These are phyloP conservation scores for Oostethus manadensis DNA, from an alignment of 2,113 vertebrate genomes.

Conservation along the genomic window DNA sequence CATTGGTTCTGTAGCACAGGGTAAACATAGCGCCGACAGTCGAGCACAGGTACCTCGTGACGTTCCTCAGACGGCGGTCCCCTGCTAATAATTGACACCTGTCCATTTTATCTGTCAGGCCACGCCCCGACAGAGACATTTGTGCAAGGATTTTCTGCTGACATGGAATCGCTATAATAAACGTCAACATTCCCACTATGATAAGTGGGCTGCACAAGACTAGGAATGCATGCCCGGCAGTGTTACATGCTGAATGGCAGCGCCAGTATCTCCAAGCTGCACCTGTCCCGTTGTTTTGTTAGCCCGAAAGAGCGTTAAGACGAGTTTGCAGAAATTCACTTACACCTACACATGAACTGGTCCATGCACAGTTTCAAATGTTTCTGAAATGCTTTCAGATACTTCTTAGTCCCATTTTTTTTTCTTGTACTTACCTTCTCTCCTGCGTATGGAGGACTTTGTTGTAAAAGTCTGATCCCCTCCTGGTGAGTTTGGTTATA, in stretches of 20 bases:
- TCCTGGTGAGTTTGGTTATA: no score
- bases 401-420: no score
- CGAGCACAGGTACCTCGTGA: slow-evolving; percentile 20
- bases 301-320: slow-evolving; percentile 66
- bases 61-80: neutral
- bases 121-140: slow-evolving; percentile 11
- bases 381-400: no score
- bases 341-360: slow-evolving; percentile 6
- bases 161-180: slow-evolving; percentile 53
- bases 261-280: slow-evolving; percentile 68
- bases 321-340: slow-evolving; percentile 53
- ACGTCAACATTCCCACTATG: slow-evolving; percentile 55
- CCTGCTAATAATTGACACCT: slow-evolving; percentile 1
- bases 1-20: slow-evolving; percentile 9
- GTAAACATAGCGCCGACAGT: slow-evolving; percentile 9
- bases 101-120: slow-evolving; percentile 18
- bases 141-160: slow-evolving; percentile 28
- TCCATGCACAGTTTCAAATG: no score
- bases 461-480: no score
- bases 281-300: slow-evolving; percentile 67
- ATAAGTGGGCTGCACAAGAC: slow-evolving; percentile 67
- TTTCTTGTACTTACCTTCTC: no score
- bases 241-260: slow-evolving; percentile 70
- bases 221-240: slow-evolving; percentile 56
- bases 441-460: no score